Evolutionary conservation across 2,888 invertebrate species (phyloP), one percentile per base, ranked within the genome.

Genomic region (Cyrtodaria siliqua): DNA sequence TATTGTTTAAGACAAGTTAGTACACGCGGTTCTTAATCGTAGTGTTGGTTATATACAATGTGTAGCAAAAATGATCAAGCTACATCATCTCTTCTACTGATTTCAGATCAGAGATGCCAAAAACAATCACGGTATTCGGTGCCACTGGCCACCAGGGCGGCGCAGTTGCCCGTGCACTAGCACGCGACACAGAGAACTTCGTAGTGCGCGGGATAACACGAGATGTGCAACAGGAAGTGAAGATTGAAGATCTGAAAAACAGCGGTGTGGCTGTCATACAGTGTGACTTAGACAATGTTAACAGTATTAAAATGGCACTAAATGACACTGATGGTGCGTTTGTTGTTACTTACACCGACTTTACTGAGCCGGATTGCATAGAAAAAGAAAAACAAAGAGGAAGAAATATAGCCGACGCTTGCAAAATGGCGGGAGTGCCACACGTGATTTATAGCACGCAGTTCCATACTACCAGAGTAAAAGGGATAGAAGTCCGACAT

Each of bases 381-480:
- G 84, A 87, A 23, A 86, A 82, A 23, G 91, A 91, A 79, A 83
- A 83, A 16, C 63, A 81, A 16, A 80, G 84, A 62, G 92, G 92
- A 16, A 79, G 80, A 60, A 82, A 79, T 27, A 89, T 92, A 26
- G 90, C 91, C 2, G 86, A 91, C 42, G 90, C 89, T 27, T 90
- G 90, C 70, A 72, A 63, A 52, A 44, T 67, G 1, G 82, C 79
- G 2, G 78, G 79, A 2, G 83, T 91, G 29, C 62, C 74, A 1
- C 91, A 91, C 61, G 87, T 91, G 8, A 77, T 91, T 8, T 90
- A 86, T 74, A 87, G 88, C 77, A 91, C 91, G 18, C 89, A 91
- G 67, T 79, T 90, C 20, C 84, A 89, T 70, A 88, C 90, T 0
- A 81, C 86, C 33, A 61, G 82, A 27, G 82, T 88, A n/a, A 84